Evolutionary conservation across 2,797 vertebrate genomes (phyloP).

Genomic region (Acomys russatus): DNA sequence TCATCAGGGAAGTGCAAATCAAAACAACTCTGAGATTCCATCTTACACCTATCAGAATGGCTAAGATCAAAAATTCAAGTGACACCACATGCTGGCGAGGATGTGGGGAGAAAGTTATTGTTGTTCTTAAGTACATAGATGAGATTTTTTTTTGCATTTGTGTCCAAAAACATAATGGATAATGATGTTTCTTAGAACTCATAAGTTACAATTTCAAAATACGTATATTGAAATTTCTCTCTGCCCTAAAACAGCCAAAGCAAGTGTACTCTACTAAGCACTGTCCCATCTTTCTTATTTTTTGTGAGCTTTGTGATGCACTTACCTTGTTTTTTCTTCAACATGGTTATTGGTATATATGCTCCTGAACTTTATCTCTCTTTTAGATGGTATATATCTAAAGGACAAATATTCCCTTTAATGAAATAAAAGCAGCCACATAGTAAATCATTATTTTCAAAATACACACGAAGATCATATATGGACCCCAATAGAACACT

Average conservation of each 20-base stretch:
- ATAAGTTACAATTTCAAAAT: neutral
- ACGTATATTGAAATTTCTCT: neutral
- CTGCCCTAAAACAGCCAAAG: neutral
- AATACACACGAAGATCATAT: neutral
- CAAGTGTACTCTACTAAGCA: neutral
- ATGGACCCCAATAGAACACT: neutral
- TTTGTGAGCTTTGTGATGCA: neutral
- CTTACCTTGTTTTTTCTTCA: slow-evolving; percentile 41
- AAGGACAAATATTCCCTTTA: neutral
- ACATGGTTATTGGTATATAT: slow-evolving; percentile 37
- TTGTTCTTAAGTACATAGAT: slow-evolving; percentile 1
- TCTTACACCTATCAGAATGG: too few relatives aligned
- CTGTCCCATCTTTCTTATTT: neutral
- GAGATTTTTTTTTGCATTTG: neutral
- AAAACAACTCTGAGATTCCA: too few relatives aligned
- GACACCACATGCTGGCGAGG: too few relatives aligned
- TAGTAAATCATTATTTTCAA: slow-evolving; percentile 8
- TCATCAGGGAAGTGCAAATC: too few relatives aligned
- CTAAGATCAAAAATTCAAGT: too few relatives aligned
- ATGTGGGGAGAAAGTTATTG: too few relatives aligned
- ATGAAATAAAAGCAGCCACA: slow-evolving; percentile 13
- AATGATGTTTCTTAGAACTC: neutral
- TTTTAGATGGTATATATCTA: slow-evolving; percentile 25
- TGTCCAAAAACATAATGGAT: neutral
- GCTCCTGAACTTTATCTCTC: neutral